Percentiles rank a stretch among this genome's conserved stretches.
phyloP scores from a whole-genome alignment of 2,113 vertebrate genomes.

The Melanotaenia duboulayi region DNA sequence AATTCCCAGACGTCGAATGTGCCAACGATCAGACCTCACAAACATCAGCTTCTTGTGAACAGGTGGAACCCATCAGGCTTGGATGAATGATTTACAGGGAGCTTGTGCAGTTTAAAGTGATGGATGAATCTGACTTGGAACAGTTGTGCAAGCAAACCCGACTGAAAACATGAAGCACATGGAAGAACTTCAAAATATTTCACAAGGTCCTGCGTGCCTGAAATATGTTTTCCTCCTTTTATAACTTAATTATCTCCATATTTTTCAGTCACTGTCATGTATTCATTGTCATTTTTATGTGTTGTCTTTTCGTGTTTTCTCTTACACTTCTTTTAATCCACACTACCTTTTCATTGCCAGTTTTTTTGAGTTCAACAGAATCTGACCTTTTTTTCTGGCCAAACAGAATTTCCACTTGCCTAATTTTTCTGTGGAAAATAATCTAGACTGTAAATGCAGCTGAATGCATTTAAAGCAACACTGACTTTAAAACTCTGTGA shows the following conservation, averaged over 20 bases:
- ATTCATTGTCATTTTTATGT: background rate
- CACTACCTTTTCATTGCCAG: no score
- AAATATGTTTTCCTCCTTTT: background rate
- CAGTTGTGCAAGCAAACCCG: background rate
- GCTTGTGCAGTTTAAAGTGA: background rate
- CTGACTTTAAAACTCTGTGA: no score
- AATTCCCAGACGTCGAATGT: background rate
- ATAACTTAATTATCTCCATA: background rate
- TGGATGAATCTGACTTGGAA: background rate
- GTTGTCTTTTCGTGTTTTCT: background rate
- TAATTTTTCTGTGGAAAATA: no score
- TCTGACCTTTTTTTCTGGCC: background rate
- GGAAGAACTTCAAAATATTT: background rate
- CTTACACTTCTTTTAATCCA: background rate
- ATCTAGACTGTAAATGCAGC: no score
- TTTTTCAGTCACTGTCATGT: background rate
- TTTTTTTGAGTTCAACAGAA: background rate
- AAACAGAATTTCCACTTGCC: no score
- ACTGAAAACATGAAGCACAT: background rate
- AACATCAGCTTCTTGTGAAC: background rate
- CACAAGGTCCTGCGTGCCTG: background rate
- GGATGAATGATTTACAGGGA: background rate
- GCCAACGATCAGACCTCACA: background rate
- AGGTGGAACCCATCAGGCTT: slow-evolving; percentile 2
- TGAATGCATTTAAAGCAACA: no score